Conservation (phyloP, 2,888 invertebrate species). For the Polyploca ridens region DNA sequence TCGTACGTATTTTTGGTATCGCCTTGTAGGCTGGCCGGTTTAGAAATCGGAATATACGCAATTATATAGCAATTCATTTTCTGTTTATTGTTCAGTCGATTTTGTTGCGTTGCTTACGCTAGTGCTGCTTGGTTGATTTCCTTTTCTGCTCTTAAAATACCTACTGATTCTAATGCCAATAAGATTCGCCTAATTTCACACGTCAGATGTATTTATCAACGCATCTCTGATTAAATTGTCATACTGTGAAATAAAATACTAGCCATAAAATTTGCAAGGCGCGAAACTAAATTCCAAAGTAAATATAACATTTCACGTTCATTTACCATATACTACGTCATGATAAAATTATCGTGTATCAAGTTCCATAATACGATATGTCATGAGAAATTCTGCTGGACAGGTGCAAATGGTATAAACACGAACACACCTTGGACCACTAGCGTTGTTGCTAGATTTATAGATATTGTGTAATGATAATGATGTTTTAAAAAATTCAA, state of each 20-base stretch:
- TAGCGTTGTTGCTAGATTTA: no score
- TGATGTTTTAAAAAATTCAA: no score
- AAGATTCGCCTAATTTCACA: not conserved
- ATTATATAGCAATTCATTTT: constrained; percentile 40
- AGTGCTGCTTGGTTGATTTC: constrained; percentile 1
- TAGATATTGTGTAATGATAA: no score
- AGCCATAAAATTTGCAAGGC: not conserved
- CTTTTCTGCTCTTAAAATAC: not conserved
- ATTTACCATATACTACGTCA: not conserved
- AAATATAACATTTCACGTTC: not conserved
- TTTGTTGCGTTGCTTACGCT: constrained; percentile 22
- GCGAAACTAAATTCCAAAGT: not conserved
- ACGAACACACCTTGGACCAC: not conserved
- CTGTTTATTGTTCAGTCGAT: constrained; percentile 28
- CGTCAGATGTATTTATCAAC: not conserved
- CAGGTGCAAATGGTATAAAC: not conserved
- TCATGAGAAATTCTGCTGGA: not conserved
- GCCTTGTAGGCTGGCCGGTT: constrained; percentile 29
- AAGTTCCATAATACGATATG: not conserved
- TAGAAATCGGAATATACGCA: constrained; percentile 47
- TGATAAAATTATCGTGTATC: not conserved
- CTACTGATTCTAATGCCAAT: not conserved
- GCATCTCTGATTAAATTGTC: not conserved
- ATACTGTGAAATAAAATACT: not conserved
- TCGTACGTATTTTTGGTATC: constrained; percentile 27